These are phyloP conservation scores for Hyperoplus immaculatus DNA, from an alignment of 2,797 vertebrate species.

Conservation along the genomic window DNA sequence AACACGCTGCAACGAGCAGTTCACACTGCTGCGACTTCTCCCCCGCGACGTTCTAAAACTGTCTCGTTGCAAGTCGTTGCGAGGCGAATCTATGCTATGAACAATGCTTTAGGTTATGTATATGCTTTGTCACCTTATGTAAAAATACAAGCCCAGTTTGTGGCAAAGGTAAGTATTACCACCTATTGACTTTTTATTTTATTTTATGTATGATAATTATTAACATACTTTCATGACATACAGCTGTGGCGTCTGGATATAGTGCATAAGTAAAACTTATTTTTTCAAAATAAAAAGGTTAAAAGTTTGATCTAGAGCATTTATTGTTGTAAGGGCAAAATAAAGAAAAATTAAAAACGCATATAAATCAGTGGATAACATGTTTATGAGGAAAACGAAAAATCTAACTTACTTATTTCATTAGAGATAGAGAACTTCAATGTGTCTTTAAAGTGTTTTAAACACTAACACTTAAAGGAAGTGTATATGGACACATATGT, in stretches of 20 bases:
- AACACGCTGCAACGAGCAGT: too few relatives aligned
- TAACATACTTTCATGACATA: background rate
- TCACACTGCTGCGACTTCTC: too few relatives aligned
- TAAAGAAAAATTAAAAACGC: background rate
- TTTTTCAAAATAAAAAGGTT: background rate
- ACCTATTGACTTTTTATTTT: background rate
- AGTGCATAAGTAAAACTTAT: background rate
- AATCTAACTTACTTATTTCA: background rate
- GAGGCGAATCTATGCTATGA: too few relatives aligned
- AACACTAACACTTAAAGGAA: background rate
- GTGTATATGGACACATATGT: background rate
- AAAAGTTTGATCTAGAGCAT: background rate
- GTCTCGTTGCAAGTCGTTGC: too few relatives aligned
- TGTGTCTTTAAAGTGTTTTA: background rate
- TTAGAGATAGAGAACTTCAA: background rate
- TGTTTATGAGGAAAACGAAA: background rate
- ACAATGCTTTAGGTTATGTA: background rate
- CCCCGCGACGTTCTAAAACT: too few relatives aligned
- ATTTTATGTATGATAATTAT: background rate
- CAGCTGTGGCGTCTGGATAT: background rate
- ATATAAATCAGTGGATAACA: background rate
- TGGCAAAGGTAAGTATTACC: background rate
- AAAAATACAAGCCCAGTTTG: background rate
- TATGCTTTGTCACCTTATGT: background rate
- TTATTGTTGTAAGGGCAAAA: background rate